Base-by-base conservation (phyloP, 2,888 invertebrate genomes). In the Heliconius ismenius region DNA sequence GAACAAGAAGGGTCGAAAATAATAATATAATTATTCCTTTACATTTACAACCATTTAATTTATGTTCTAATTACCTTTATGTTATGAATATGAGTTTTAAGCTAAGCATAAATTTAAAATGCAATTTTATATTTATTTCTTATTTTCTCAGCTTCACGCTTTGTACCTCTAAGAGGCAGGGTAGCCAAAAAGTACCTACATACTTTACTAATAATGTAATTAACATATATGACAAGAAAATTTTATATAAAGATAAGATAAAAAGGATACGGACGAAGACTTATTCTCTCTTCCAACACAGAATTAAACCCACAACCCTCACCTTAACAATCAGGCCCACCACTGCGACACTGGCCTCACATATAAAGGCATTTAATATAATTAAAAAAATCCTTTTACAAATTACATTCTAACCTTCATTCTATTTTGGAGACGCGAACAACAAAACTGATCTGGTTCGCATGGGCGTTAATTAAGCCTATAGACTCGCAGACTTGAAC, bases 371-470 rank as follows among this genome's bases (percentile, higher is more conserved):
- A 49, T 21, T 58, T 58, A n/a, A 70, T 70, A 58, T 58, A 32
- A n/a, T 70, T n/a, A 70, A 69, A 7, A 4, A 6, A 68, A 60
- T 43, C 28, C 65, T 32, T 24, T 13, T 54, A 58, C 15, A 21
- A 32, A 58, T 54, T 10, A 43, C 3, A 6, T 2, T 32, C n/a
- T 73, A 43, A 49, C 76, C 78, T 78, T 76, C 76, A 28, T 26
- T 28, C 49, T 70, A 73, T 72, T 74, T 70, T 60, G 76, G 73
- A 32, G n/a, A 43, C 15, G 3, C 39, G 67, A 67, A 67, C 24
- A 58, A 58, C 65, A 64, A n/a, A 67, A 24, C 26, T 54, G 75
- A 65, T 65, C 65, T 70, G 43, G 64, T 78, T 78, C 70, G 68
- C 43, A 63, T 68, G 54, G 72, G 72, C 72, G 39, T 67, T 58